A percentile compares a stretch with the other conserved stretches of the same genome.
Evolutionary conservation across 37 sponge, comb jelly and placozoan genomes (phyloP).

Genomic region (Agelas oroides): DNA sequence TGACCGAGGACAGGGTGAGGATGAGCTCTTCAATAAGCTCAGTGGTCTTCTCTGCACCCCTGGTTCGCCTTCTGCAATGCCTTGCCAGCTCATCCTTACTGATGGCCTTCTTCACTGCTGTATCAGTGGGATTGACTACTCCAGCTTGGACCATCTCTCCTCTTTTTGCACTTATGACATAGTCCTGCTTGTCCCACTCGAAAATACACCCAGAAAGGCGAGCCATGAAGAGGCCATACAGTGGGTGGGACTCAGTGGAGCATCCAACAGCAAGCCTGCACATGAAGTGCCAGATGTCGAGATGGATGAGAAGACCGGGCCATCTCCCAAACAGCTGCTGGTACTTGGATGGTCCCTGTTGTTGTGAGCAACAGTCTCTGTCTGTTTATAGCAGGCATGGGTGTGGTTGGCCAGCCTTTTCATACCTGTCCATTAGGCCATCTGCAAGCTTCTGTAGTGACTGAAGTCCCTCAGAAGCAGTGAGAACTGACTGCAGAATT

Average conservation of each 20-base stretch:
- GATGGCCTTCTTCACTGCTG: conserved; percentile 34
- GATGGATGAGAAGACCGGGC: conserved; percentile 11
- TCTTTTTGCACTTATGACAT: conserved; percentile 18
- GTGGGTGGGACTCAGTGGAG: conserved; percentile 55
- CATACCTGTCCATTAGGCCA: conserved; percentile 21
- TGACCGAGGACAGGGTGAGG: conserved; percentile 35
- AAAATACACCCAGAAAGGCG: conserved; percentile 31
- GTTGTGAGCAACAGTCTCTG: conserved; percentile 33
- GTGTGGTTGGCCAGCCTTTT: background rate
- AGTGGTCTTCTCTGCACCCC: conserved; percentile 12
- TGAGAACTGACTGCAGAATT: conserved; percentile 43
- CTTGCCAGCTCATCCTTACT: conserved; percentile 36
- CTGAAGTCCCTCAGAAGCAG: background rate
- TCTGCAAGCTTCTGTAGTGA: conserved; percentile 15
- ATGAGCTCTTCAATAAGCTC: conserved; percentile 22
- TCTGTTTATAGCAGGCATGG: conserved; percentile 35
- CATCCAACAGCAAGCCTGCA: conserved; percentile 39
- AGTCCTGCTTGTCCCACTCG: conserved; percentile 50
- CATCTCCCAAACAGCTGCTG: conserved; percentile 7
- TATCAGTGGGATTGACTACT: conserved; percentile 23
- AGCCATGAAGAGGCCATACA: conserved; percentile 47
- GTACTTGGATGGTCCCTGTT: no score
- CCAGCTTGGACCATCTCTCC: conserved; percentile 32
- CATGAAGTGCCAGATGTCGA: conserved; percentile 72
- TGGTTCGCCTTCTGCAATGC: conserved; percentile 45